Evolutionary conservation across 2,888 invertebrate genomes (phyloP).

Genomic region (Mesoligia furuncula): DNA sequence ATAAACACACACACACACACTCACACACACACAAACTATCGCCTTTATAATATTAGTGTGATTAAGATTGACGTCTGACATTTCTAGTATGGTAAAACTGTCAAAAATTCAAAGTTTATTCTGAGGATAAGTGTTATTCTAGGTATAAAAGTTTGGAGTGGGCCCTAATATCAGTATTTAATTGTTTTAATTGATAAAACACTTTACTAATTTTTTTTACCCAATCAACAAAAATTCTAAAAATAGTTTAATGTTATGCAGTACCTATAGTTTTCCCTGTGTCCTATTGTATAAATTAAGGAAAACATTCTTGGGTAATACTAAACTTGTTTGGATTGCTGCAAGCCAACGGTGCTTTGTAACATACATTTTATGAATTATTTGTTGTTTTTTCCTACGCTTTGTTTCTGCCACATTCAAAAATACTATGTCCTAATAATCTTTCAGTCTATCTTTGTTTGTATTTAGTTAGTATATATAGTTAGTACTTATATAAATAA

Average conservation of each 20-base stretch:
- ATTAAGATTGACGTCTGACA: too few relatives aligned
- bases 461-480: too few relatives aligned
- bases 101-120: too few relatives aligned
- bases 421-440: not conserved
- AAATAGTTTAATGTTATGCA: conserved; percentile 2
- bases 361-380: not conserved
- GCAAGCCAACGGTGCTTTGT: not conserved
- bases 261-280: conserved; percentile 8
- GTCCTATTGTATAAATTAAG: conserved; percentile 1
- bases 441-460: too few relatives aligned
- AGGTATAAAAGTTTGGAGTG: too few relatives aligned
- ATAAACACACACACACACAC: too few relatives aligned
- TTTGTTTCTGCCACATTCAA: not conserved
- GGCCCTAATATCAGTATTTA: not conserved
- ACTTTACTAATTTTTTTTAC: conserved; percentile 8
- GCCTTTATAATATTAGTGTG: too few relatives aligned
- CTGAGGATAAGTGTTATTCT: too few relatives aligned
- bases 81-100: too few relatives aligned
- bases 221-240: conserved; percentile 7
- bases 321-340: conserved; percentile 24
- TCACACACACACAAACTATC: too few relatives aligned
- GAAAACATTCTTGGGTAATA: conserved; percentile 24
- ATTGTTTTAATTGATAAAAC: not conserved
- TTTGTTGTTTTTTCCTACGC: not conserved
- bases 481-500: too few relatives aligned